Conservation (phyloP, 2,888 invertebrate species). For the Mechanitis mazaeus region DNA sequence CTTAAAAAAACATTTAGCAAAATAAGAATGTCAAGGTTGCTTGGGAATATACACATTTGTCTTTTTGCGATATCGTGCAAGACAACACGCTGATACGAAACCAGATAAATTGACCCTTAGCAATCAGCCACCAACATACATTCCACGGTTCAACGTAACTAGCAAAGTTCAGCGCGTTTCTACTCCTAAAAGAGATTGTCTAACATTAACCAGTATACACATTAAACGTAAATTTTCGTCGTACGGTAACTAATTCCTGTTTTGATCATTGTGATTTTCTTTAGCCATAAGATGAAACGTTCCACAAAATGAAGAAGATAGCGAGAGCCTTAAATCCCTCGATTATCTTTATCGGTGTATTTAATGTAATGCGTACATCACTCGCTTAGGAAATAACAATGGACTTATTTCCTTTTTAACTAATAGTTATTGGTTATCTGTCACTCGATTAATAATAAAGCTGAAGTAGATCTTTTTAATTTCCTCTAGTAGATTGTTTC, state of each 20-base stretch:
- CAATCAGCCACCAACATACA: slow-evolving; percentile 31
- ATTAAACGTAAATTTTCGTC: slow-evolving; percentile 63
- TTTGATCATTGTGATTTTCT: slow-evolving; percentile 51
- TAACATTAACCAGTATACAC: slow-evolving; percentile 68
- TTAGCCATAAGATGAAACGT: slow-evolving; percentile 37
- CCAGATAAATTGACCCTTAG: slow-evolving; percentile 46
- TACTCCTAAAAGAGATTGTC: slow-evolving; percentile 64
- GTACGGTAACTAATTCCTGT: slow-evolving; percentile 54
- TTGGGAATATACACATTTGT: slow-evolving; percentile 64
- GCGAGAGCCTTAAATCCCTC: slow-evolving; percentile 13
- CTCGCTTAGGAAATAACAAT: background rate
- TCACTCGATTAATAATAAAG: background rate
- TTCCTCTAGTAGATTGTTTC: background rate
- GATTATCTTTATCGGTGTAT: slow-evolving; percentile 16
- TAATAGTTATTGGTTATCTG: background rate
- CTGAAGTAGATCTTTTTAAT: background rate
- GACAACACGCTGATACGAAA: slow-evolving; percentile 56
- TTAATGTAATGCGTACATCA: slow-evolving; percentile 9
- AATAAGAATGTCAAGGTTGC: slow-evolving; percentile 60
- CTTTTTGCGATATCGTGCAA: slow-evolving; percentile 61
- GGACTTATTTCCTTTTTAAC: background rate
- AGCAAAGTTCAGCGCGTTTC: slow-evolving; percentile 55
- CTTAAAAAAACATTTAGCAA: slow-evolving; percentile 31
- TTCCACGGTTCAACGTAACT: slow-evolving; percentile 44
- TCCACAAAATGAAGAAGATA: slow-evolving; percentile 15